phyloP scores from a whole-genome alignment of 2,888 invertebrate genomes.

The Drosophila ezoana region DNA sequence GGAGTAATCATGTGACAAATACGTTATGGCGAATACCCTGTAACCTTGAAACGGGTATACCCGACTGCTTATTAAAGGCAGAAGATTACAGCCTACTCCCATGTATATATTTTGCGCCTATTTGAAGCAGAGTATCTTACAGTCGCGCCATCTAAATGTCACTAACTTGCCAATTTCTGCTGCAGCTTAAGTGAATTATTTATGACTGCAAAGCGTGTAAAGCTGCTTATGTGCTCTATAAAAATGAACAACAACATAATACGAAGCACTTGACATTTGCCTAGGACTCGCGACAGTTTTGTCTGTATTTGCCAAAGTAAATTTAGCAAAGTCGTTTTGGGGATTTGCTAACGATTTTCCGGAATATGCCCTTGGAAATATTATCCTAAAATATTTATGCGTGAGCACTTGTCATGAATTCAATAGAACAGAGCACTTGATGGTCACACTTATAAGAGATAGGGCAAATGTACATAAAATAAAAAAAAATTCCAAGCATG shows the following conservation, averaged over 20 bases:
- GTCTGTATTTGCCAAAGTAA: constrained; percentile 2
- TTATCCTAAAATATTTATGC: neutral
- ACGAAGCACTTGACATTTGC: constrained; percentile 12
- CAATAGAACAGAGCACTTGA: neutral
- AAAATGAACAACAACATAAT: constrained; percentile 20
- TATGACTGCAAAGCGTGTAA: constrained; percentile 31
- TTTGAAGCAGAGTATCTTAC: neutral
- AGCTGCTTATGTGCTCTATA: constrained; percentile 34
- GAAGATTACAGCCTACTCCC: no score
- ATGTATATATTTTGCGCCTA: no score
- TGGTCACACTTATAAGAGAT: neutral
- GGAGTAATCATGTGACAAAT: constrained; percentile 20
- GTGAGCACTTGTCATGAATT: neutral
- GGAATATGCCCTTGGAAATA: neutral
- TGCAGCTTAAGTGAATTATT: constrained; percentile 22
- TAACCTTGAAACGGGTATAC: no score
- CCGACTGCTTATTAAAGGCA: no score
- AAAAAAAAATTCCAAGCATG: neutral
- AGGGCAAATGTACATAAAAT: neutral
- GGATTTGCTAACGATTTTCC: no score
- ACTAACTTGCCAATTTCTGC: neutral
- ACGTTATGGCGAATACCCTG: neutral
- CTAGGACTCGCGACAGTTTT: constrained; percentile 5
- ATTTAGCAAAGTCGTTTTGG: constrained; percentile 1
- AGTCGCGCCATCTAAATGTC: neutral